phyloP scores from a whole-genome alignment of 2,797 vertebrate species.

The Botia almorhae region DNA sequence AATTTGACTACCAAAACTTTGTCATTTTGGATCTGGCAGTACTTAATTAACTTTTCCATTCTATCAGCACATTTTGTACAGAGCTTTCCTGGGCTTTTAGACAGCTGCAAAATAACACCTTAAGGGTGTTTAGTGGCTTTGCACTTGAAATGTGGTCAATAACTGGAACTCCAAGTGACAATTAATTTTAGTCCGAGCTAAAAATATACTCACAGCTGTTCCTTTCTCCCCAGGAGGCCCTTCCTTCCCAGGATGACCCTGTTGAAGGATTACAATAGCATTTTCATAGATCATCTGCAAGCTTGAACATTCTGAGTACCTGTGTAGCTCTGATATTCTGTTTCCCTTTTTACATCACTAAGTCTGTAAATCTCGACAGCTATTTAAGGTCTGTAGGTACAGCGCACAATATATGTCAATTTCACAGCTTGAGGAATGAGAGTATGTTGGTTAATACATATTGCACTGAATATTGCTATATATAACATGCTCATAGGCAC shows the following conservation, averaged over 20 bases:
- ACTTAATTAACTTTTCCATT: background rate
- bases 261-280: conserved; percentile 17
- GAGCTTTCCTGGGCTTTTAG: background rate
- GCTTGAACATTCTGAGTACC: background rate
- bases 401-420: too few relatives aligned
- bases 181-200: conserved; percentile 31
- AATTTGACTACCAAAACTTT: background rate
- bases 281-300: background rate
- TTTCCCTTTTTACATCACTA: background rate
- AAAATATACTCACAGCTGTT: conserved; percentile 77
- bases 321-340: background rate
- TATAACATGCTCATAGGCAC: too few relatives aligned
- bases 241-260: conserved; percentile 99
- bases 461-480: too few relatives aligned
- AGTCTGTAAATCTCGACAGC: background rate
- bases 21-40: background rate
- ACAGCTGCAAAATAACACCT: conserved; percentile 33
- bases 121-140: conserved; percentile 9
- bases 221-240: conserved; percentile 95
- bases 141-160: conserved; percentile 30
- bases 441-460: too few relatives aligned
- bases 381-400: background rate
- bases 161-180: conserved; percentile 11
- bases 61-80: background rate
- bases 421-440: too few relatives aligned